Base-by-base conservation (phyloP, 1,140 invertebrate genomes). In the Venustaconcha ellipsiformis region DNA sequence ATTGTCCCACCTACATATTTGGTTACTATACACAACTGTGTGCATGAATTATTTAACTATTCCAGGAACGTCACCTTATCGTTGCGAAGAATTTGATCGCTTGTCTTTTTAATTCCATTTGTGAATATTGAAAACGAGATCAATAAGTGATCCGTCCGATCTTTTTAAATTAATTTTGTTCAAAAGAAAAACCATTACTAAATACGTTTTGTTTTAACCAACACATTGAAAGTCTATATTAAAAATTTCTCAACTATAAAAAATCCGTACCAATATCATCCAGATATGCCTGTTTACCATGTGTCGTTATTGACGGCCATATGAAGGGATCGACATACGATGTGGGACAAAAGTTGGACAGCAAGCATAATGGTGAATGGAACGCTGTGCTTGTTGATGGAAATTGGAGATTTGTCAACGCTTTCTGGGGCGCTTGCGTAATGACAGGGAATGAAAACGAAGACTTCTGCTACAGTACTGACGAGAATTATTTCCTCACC, bases 401-500 rank as follows among this genome's bases (percentile, higher is more conserved):
- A 60, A 73, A 81, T 67, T 87, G 86, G 86, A 69, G 84, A 48
- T 72, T 87, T 6, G 63, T 87, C 62, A 82, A 87, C 69, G 76
- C 83, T 14, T 85, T 85, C 77, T 86, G 86, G 86, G 86, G 84
- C 23, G 76, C 84, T 57, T 84, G 84, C 66, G 80, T 82, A 14
- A 68, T 85, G 12, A 75, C 65, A 17, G 83, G 75, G 17, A 78
- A 79, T 55, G 78, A 78, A 3, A 75, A 75, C 15, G 75, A 66
- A 17, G 78, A 80, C 23, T 82, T 78, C 59, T 67, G 84, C 56
- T 86, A 85, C 78, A 82, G 76, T 57, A 82, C 82, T 20, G 88
- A 89, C 62, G 88, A 89, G 68, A 87, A 88, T 67, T 89, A 88
- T 78, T 92, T 92, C 83, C 85, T 92, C n/a, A 90, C 91, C 2